Conservation (phyloP, 2,113 vertebrate genomes). For the Cynoglossus semilaevis region DNA sequence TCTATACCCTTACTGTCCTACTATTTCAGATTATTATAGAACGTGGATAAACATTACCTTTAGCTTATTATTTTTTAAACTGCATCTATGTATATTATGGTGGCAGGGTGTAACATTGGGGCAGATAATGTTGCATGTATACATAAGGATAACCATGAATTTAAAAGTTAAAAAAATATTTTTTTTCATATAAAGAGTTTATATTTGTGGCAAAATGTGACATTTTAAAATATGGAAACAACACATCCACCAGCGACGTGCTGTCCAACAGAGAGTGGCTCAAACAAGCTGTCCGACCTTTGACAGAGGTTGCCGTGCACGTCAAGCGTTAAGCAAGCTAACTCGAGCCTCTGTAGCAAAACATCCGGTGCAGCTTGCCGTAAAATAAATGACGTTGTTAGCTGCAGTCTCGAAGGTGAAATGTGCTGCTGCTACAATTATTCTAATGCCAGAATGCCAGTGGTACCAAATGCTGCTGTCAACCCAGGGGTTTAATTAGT, state of each 20-base stretch:
- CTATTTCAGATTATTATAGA: no score
- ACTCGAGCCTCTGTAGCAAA: slow-evolving; percentile 40
- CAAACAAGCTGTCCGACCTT: slow-evolving; percentile 27
- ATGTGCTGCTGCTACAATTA: slow-evolving; percentile 78
- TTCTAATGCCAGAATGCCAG: slow-evolving; percentile 85
- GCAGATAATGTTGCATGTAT: no score
- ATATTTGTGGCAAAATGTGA: not conserved
- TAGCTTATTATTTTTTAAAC: no score
- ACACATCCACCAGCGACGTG: not conserved
- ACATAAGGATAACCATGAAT: no score
- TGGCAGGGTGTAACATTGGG: no score
- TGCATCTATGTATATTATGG: no score
- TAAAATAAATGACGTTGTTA: slow-evolving; percentile 80
- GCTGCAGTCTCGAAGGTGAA: slow-evolving; percentile 77
- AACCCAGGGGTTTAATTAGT: slow-evolving; percentile 93
- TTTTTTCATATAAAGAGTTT: not conserved
- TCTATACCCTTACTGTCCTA: no score
- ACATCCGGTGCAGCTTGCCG: slow-evolving; percentile 52
- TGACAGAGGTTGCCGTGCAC: slow-evolving; percentile 24
- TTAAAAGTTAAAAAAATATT: no score
- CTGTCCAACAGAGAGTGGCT: slow-evolving; percentile 15
- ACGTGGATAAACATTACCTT: no score
- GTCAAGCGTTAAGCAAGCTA: slow-evolving; percentile 42
- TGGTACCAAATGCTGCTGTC: slow-evolving; percentile 93
- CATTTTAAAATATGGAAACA: not conserved